phyloP scores from a whole-genome alignment of 2,797 vertebrate genomes.

The Jordanella pulchra region DNA sequence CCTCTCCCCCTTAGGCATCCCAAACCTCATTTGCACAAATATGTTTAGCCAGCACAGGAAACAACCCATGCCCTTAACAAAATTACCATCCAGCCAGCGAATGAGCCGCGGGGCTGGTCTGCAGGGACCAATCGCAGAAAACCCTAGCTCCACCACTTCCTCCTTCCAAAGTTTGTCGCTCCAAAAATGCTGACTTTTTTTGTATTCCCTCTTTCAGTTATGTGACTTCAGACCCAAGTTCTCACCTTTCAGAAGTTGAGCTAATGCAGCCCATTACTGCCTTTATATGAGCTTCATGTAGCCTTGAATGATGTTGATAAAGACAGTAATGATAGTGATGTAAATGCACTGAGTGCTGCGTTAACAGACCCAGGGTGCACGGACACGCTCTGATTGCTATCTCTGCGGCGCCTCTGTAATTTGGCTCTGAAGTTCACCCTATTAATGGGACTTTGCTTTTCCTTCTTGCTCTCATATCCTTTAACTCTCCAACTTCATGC shows the following conservation, averaged over 20 bases:
- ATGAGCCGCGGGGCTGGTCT: constrained; percentile 77
- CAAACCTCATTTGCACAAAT: constrained; percentile 81
- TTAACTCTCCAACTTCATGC: constrained; percentile 55
- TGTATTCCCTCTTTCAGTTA: constrained; percentile 20
- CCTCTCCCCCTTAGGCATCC: constrained; percentile 69
- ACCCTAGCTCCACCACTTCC: constrained; percentile 62
- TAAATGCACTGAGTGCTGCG: constrained; percentile 76
- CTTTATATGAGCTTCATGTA: constrained; percentile 61
- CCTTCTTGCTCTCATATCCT: constrained; percentile 61
- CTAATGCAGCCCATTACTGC: constrained; percentile 68
- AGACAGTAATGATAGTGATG: constrained; percentile 71
- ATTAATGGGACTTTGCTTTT: constrained; percentile 73
- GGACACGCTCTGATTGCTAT: constrained; percentile 73
- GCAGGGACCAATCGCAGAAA: constrained; percentile 75
- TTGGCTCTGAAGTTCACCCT: constrained; percentile 76
- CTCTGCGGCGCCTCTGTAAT: constrained; percentile 77
- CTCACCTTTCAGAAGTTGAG: constrained; percentile 59
- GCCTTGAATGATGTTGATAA: constrained; percentile 73
- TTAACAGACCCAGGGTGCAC: constrained; percentile 71
- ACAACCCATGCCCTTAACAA: constrained; percentile 78
- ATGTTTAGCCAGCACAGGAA: constrained; percentile 83
- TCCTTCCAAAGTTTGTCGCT: constrained; percentile 47
- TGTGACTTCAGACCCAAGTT: constrained; percentile 45
- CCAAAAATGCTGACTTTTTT: constrained; percentile 30
- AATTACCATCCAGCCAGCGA: constrained; percentile 75